Percentiles rank a stretch among this genome's conserved stretches.
phyloP scores from a whole-genome alignment of 2,888 invertebrate species.

The Coleophora deauratella region DNA sequence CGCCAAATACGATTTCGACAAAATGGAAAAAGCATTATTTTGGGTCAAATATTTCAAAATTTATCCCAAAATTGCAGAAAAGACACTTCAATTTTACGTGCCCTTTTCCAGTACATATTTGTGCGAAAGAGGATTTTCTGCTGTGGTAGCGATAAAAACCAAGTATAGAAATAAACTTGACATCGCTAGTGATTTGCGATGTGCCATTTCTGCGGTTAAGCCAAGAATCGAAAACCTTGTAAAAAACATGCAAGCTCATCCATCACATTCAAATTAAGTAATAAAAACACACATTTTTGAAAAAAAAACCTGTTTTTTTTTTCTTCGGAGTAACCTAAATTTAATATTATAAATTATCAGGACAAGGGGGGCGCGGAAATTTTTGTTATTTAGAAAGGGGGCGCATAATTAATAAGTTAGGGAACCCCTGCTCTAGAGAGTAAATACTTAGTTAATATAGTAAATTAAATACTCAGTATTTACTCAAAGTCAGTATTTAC shows the following conservation, averaged over 20 bases:
- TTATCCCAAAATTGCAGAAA: slow-evolving; percentile 13
- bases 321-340: background rate
- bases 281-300: background rate
- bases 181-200: too few relatives aligned
- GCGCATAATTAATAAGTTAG: background rate
- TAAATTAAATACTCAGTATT: too few relatives aligned
- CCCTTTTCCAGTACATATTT: slow-evolving; percentile 9
- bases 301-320: background rate
- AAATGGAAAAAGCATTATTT: slow-evolving; percentile 12
- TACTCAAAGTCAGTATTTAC: too few relatives aligned
- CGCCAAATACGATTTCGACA: slow-evolving; percentile 15
- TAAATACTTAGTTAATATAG: too few relatives aligned
- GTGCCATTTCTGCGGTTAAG: too few relatives aligned
- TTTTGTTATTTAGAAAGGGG: background rate
- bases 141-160: slow-evolving; percentile 7
- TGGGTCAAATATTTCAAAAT: slow-evolving; percentile 16
- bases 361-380: background rate
- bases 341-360: background rate
- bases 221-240: too few relatives aligned
- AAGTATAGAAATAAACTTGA: slow-evolving; percentile 1
- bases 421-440: too few relatives aligned
- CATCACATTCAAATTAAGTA: too few relatives aligned
- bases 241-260: too few relatives aligned
- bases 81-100: slow-evolving; percentile 15
- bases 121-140: slow-evolving; percentile 9